Base-by-base conservation (phyloP, 2,888 invertebrate genomes). In the Eupeodes luniger region DNA sequence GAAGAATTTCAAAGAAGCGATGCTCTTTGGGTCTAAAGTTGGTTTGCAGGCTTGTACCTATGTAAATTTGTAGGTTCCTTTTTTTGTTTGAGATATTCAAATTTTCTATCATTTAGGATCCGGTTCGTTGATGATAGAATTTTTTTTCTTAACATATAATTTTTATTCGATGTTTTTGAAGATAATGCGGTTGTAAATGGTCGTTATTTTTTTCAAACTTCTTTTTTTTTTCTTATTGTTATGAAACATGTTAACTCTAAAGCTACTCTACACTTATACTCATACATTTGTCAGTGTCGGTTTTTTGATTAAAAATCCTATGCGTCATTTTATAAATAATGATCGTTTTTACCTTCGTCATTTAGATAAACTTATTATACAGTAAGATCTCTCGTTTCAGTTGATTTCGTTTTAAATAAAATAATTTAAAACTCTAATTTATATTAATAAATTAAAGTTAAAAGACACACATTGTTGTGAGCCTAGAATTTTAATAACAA, bases 61-160 rank as follows among this genome's bases (percentile, higher is more conserved):
- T 9, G 6, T 40, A 5, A 40, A 19, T 53, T 16, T 69, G 51
- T 69, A 27, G 27, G 16, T 40, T 53, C 53, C 51, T 59, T 40
- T 44, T 36, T 53, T 81, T 40, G 62, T 16, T 57, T 44, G 55
- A 78, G 64, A 75, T 55, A 86, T 86, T 86, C 70, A 86, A 86
- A 86, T 86, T 79, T 83, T 79, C 83, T 82, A 83, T 79, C 82
- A 78, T 74, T 78, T 69, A 70, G 75, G 83, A 86, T 86, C 86
- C 86, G 86, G 86, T 86, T 86, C 51, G 79, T 70, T 74, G 85
- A 34, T 47, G 83, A 86, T 72, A 55, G 55, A 78, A 74, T 66
- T 74, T 64, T 67, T 74, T 61, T 64, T 40, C 40, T 40, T 40
- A 27, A 27, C 27, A 27, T 27, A 27, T 40, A 40, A 40, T 40